Percentiles rank a stretch among this genome's conserved stretches.
These are phyloP conservation scores for Bombus superbus DNA, from an alignment of 1,140 invertebrate genomes.

Conservation along the genomic window DNA sequence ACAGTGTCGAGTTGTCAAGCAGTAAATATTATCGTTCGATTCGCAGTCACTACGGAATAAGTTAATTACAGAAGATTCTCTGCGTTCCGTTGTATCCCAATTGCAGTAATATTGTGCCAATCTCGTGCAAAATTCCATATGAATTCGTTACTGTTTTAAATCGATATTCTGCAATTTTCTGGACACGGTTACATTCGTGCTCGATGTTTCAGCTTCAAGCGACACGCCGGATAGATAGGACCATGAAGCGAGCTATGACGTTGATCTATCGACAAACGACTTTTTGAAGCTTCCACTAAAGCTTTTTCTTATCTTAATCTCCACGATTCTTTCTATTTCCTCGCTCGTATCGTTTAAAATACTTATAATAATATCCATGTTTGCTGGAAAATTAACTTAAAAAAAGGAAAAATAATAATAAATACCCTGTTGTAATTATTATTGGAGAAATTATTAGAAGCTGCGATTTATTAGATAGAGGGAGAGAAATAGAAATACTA, in stretches of 20 bases:
- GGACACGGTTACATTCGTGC: not conserved
- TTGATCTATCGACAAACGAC: not conserved
- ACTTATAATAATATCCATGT: not conserved
- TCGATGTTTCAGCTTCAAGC: not conserved
- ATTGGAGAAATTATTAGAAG: not conserved
- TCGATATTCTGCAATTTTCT: not conserved
- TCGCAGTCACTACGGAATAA: not conserved
- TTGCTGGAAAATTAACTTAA: not conserved
- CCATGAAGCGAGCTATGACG: not conserved
- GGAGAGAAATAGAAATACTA: not conserved
- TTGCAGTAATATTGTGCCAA: not conserved
- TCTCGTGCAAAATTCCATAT: not conserved
- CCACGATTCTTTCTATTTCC: not conserved
- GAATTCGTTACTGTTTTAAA: not conserved
- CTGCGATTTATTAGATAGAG: not conserved
- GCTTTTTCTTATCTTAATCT: not conserved
- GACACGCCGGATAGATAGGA: not conserved
- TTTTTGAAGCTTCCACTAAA: not conserved
- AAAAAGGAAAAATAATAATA: too few species aligned
- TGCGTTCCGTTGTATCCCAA: too few species aligned
- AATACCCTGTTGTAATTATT: not conserved
- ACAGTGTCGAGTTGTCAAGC: not conserved
- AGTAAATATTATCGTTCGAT: not conserved
- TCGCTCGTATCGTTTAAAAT: not conserved
- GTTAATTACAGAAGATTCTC: slow-evolving; percentile 18